phyloP scores from a whole-genome alignment of 2,888 invertebrate species.

The Asteroscopus sphinx region DNA sequence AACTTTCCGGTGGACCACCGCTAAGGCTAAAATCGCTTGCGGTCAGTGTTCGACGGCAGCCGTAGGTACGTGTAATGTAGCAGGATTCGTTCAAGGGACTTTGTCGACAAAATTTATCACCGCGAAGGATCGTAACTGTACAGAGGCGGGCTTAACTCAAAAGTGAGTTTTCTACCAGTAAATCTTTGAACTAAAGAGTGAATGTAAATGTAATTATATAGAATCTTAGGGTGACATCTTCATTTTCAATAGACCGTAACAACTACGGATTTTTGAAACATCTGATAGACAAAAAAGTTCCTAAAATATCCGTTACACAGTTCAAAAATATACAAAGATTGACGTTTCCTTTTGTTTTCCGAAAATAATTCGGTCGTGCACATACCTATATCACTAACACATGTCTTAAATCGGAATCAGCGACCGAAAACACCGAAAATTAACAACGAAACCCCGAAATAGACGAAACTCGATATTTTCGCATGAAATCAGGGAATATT shows the following conservation, averaged over 20 bases:
- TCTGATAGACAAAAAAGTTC: constrained; percentile 44
- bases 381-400: constrained; percentile 77
- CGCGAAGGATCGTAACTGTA: too few relatives aligned
- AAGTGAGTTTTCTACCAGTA: too few relatives aligned
- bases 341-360: constrained; percentile 74
- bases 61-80: too few relatives aligned
- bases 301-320: constrained; percentile 54
- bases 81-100: too few relatives aligned
- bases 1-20: too few relatives aligned
- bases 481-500: constrained; percentile 84
- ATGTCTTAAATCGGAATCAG: constrained; percentile 77
- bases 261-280: constrained; percentile 7
- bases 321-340: constrained; percentile 62
- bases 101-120: too few relatives aligned
- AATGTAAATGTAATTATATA: too few relatives aligned
- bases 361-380: constrained; percentile 59
- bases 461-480: constrained; percentile 85
- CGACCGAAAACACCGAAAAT: constrained; percentile 72
- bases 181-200: too few relatives aligned
- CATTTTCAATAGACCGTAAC: constrained; percentile 10
- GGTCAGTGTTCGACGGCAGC: too few relatives aligned
- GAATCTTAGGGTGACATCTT: too few relatives aligned
- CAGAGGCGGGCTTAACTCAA: too few relatives aligned
- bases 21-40: too few relatives aligned
- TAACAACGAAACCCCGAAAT: constrained; percentile 56